These are phyloP conservation scores for Ellobius talpinus DNA, from an alignment of 2,113 vertebrate genomes.

Conservation along the genomic window DNA sequence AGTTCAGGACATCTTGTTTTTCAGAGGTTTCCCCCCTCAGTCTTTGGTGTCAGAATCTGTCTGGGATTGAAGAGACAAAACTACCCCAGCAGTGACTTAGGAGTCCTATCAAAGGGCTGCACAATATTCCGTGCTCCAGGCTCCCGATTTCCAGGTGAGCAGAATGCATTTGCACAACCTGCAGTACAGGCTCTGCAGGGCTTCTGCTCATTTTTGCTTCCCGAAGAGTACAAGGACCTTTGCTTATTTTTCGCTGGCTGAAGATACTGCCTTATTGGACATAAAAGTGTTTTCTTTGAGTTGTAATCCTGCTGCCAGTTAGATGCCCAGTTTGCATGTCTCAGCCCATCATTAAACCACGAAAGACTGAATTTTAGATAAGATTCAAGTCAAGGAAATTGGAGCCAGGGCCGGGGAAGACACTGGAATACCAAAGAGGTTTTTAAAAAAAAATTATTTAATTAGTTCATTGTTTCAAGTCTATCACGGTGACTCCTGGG, in stretches of 20 bases:
- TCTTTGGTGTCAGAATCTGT: not conserved
- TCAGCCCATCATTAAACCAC: slow-evolving; percentile 28
- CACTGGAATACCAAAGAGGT: not conserved
- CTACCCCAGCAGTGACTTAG: not conserved
- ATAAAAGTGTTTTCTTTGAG: slow-evolving; percentile 42
- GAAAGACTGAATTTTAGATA: slow-evolving; percentile 54
- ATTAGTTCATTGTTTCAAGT: not conserved
- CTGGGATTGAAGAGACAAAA: not conserved
- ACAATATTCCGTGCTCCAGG: not conserved
- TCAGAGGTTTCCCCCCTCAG: not conserved
- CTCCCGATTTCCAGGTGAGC: not conserved
- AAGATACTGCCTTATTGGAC: slow-evolving; percentile 52
- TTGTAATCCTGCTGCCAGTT: slow-evolving; percentile 51
- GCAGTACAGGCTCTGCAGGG: not conserved
- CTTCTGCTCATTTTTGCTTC: not conserved
- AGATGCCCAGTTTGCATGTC: slow-evolving; percentile 52
- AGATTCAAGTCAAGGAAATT: slow-evolving; percentile 50
- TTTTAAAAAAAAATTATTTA: not conserved
- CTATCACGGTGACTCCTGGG: not conserved
- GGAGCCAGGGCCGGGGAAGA: not conserved
- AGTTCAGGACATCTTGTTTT: not conserved
- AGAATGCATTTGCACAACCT: too few species aligned
- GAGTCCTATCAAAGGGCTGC: not conserved
- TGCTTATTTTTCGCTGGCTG: slow-evolving; percentile 22
- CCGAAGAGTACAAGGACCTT: not conserved